A percentile compares a stretch with the other conserved stretches of the same genome.
These are phyloP conservation scores for Homalodisca vitripennis DNA, from an alignment of 1,140 invertebrate species.

Conservation along the genomic window DNA sequence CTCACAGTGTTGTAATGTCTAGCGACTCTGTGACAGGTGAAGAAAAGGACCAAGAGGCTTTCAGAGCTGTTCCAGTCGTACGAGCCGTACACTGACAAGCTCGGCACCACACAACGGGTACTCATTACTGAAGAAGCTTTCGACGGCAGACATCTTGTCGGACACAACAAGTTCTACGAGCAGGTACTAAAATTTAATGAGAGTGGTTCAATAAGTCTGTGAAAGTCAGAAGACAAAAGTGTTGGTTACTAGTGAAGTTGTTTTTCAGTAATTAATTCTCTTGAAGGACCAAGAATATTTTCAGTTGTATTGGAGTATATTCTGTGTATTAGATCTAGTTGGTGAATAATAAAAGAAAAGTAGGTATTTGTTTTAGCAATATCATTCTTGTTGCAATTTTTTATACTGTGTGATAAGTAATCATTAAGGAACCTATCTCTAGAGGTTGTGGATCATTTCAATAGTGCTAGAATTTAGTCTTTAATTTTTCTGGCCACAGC, in stretches of 20 bases:
- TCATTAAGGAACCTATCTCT: too few relatives aligned
- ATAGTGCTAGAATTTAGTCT: too few relatives aligned
- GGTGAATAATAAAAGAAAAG: background rate
- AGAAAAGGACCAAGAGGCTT: slow-evolving; percentile 82
- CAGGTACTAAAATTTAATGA: slow-evolving; percentile 56
- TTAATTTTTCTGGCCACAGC: too few relatives aligned
- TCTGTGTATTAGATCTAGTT: background rate
- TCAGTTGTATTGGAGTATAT: background rate
- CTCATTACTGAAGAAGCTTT: slow-evolving; percentile 92
- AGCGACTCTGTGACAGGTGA: slow-evolving; percentile 59
- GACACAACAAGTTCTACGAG: slow-evolving; percentile 95
- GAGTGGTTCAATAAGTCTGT: background rate
- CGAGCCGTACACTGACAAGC: slow-evolving; percentile 74
- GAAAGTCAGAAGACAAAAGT: background rate
- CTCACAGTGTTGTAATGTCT: background rate
- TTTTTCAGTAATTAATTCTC: background rate
- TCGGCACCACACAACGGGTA: slow-evolving; percentile 77
- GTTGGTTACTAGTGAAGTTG: background rate
- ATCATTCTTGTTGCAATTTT: too few relatives aligned
- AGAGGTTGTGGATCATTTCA: too few relatives aligned
- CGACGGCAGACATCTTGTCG: slow-evolving; percentile 88
- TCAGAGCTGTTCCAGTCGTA: slow-evolving; percentile 93
- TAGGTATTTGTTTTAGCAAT: background rate
- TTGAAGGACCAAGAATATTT: background rate
- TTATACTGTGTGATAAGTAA: too few relatives aligned